Base-by-base conservation (phyloP, 2,113 vertebrate genomes). In the Sinocyclocheilus grahami region DNA sequence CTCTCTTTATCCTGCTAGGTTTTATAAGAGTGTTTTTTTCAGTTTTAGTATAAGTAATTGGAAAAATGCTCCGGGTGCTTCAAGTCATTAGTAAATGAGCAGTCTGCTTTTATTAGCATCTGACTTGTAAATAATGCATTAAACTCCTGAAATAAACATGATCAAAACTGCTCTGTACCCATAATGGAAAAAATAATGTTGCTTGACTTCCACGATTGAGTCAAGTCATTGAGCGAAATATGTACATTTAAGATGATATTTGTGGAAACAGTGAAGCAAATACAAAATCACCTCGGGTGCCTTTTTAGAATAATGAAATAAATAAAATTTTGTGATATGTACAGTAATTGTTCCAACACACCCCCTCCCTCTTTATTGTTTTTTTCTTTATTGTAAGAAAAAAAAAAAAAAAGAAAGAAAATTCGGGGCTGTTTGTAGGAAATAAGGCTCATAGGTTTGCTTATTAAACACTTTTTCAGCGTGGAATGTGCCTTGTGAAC, bases 1-100 rank as follows among this genome's bases (percentile, higher is more conserved):
- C 42, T 81, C 78, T 83, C 18, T 90, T 91, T 92, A 85, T 91
- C 94, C 90, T 87, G 84, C 86, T 91, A 86, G 91, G 88, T 94
- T 93, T 93, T 90, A 92, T 94, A 90, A 88, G 63, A 87, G 84
- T 91, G 91, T 33, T 94, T 95, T 95, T 94, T 95, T 95, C 93
- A 91, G 94, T 95, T 97, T 97, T 94, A 93, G 95, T 95, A 95
- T 95, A 93, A 93, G 93, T 95, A 96, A 95, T 94, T 97, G 96
- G 95, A 97, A 96, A 93, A 95, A 95, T 95, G 96, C 97, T 97
- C 96, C 94, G 92, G 93, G 95, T 96, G 94, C 95, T 93, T 93
- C 96, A 96, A 97, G 97, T 97, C 97, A 98, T 98, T 98, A 98
- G 96, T 94, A 97, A 98, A 98, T 96, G 96, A 98, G 97, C 95